Base-by-base conservation (phyloP, 2,888 invertebrate genomes). In the Platerodrilus igneus region DNA sequence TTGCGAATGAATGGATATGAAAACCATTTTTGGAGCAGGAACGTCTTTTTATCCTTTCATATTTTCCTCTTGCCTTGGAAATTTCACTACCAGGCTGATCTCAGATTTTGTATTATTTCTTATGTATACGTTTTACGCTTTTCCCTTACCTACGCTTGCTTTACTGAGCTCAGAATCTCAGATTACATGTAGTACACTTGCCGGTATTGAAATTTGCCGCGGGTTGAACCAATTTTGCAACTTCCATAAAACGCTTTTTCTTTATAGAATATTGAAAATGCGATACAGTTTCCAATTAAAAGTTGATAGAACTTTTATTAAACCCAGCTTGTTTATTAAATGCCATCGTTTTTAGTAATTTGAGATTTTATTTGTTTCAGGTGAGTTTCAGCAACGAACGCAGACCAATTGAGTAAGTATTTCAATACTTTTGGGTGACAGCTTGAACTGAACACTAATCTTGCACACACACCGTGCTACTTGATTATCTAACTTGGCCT, bases 1-100 rank as follows among this genome's bases (percentile, higher is more conserved):
- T 45, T 37, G 42, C 45, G 45, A 48, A 45, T 48, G 48, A 41
- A 45, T 45, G 39, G 33, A 38, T 45, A 45, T 42, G 44, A 45
- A 47, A 41, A 28, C 36, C 37, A 41, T 47, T 47, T 45, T 36
- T 41, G 26, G 21, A 33, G 37, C 34, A 19, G 20, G 27, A 28
- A 23, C 33, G 29, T 25, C 36, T 26, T 44, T 40, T 29, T 35
- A 26, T 35, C 37, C 30, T 20, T 29, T 28, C 25, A 25, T 36
- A 31, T 35, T 30, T 44, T 30, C 17, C 30, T 46, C 15, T 28
- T 43, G 13, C 34, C 29, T 27, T 13, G 11, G 37, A 37, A 41
- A 30, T 41, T 41, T 31, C 29, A 28, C 23, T 34, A 29, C 33
- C 17, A 23, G 10, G 33, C 13, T 33, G 23, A 23, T 33, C 33